phyloP scores from a whole-genome alignment of 1,140 invertebrate genomes.

The Conopomorpha cramerella region DNA sequence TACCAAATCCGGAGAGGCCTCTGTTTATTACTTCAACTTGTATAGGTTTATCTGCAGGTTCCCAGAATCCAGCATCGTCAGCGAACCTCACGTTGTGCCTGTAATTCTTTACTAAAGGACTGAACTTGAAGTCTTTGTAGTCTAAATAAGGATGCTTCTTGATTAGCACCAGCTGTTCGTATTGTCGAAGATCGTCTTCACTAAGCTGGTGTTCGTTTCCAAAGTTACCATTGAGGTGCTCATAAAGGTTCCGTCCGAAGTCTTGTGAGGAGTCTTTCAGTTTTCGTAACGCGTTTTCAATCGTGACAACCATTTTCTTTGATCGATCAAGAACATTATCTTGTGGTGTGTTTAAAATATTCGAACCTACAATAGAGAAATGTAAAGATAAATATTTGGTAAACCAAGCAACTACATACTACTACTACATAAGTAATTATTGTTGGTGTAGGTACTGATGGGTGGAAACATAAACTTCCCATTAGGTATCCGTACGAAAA shows the following conservation, averaged over 20 bases:
- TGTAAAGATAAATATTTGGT: background rate
- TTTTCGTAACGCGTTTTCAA: constrained; percentile 18
- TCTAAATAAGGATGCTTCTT: constrained; percentile 49
- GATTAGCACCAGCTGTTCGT: constrained; percentile 41
- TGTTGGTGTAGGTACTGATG: no score
- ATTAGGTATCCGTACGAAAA: no score
- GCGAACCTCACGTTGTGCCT: constrained; percentile 22
- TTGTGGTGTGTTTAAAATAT: constrained; percentile 1
- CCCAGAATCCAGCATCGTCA: constrained; percentile 11
- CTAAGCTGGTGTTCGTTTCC: constrained; percentile 13
- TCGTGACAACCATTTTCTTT: constrained; percentile 20
- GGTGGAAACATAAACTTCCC: no score
- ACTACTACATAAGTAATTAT: no score
- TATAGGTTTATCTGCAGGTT: constrained; percentile 7
- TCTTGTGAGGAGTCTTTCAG: constrained; percentile 21
- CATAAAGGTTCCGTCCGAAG: constrained; percentile 16
- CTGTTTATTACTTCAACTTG: constrained; percentile 36
- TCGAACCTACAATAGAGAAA: background rate
- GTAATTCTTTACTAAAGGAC: constrained; percentile 19
- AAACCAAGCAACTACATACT: constrained; percentile 5
- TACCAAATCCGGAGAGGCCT: constrained; percentile 37
- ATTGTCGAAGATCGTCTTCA: constrained; percentile 28
- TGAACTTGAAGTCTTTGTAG: constrained; percentile 30
- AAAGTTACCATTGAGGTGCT: constrained; percentile 4
- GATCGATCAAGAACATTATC: constrained; percentile 11